phyloP scores from a whole-genome alignment of 2,113 vertebrate species.

The Penelope pileata region DNA sequence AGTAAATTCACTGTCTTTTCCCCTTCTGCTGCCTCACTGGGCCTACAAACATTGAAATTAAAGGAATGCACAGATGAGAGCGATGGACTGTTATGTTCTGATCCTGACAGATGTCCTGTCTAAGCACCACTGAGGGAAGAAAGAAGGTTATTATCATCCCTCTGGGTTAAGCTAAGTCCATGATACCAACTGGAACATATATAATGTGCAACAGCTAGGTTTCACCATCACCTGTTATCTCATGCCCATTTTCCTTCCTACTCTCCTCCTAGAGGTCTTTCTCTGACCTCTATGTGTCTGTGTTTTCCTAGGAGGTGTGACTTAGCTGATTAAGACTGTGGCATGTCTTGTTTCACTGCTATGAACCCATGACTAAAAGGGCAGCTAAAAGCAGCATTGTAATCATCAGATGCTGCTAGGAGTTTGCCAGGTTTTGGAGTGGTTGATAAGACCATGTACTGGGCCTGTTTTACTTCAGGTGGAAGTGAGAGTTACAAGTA shows the following conservation, averaged over 20 bases:
- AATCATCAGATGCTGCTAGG: background rate
- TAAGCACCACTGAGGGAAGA: background rate
- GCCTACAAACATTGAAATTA: background rate
- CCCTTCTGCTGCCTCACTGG: background rate
- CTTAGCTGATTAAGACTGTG: conserved; percentile 16
- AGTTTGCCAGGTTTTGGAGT: conserved; percentile 56
- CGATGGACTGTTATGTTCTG: background rate
- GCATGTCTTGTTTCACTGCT: conserved; percentile 12
- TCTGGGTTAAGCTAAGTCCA: background rate
- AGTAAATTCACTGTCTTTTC: background rate
- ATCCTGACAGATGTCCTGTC: background rate
- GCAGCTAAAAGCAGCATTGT: conserved; percentile 59
- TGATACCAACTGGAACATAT: background rate
- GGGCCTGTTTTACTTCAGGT: background rate
- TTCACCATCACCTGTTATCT: conserved; percentile 50
- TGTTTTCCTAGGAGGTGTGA: conserved; percentile 30
- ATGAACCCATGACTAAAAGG: conserved; percentile 42
- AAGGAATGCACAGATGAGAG: background rate
- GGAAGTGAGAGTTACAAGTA: background rate
- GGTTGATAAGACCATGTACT: conserved; percentile 30
- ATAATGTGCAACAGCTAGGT: background rate
- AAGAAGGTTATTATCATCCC: background rate
- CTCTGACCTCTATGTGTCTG: conserved; percentile 24
- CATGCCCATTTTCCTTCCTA: background rate
- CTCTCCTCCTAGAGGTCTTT: background rate